Percentiles rank a stretch among this genome's conserved stretches.
These are phyloP conservation scores for Cepaea nemoralis DNA, from an alignment of 1,140 invertebrate genomes.

Conservation along the genomic window DNA sequence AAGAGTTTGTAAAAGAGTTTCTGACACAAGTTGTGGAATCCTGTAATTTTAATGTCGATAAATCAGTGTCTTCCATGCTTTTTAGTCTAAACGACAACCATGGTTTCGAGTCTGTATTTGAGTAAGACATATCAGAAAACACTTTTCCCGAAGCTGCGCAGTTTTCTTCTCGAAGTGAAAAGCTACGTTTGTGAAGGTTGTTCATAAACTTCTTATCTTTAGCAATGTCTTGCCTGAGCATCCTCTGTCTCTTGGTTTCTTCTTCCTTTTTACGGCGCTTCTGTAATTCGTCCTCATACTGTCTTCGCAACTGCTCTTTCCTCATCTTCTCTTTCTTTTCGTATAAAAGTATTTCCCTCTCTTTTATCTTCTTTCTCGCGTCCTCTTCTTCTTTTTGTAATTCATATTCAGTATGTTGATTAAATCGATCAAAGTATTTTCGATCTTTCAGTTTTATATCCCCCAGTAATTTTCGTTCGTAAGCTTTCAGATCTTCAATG, in stretches of 20 bases:
- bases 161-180: too few species aligned
- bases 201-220: neutral
- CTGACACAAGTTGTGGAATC: neutral
- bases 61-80: slow-evolving; percentile 3
- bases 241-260: neutral
- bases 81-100: neutral
- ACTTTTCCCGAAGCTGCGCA: too few species aligned
- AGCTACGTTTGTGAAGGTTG: too few species aligned
- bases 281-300: slow-evolving; percentile 5
- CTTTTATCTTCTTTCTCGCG: neutral
- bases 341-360: slow-evolving; percentile 6
- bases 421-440: neutral
- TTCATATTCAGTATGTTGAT: neutral
- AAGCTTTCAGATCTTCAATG: neutral
- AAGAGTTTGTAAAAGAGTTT: slow-evolving; percentile 13
- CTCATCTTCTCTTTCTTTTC: slow-evolving; percentile 22
- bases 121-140: neutral
- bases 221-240: neutral
- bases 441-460: slow-evolving; percentile 8
- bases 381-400: slow-evolving; percentile 7
- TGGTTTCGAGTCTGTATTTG: slow-evolving; percentile 13
- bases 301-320: slow-evolving; percentile 20
- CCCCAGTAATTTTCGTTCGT: neutral
- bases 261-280: slow-evolving; percentile 8
- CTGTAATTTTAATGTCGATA: neutral